Evolutionary conservation across 2,888 invertebrate species (phyloP).

Genomic region (Lymantria dispar): DNA sequence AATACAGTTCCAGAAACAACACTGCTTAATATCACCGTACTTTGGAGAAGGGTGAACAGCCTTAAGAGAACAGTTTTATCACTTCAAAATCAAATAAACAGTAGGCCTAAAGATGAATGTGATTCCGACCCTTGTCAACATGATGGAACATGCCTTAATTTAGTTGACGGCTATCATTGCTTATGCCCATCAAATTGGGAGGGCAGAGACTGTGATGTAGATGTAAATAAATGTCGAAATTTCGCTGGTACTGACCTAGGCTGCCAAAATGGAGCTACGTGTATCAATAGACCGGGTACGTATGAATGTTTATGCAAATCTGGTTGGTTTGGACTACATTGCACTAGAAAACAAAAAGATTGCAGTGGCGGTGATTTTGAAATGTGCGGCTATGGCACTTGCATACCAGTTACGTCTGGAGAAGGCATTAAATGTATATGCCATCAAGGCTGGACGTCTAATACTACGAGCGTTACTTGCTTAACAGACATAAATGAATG

Average conservation of each 20-base stretch:
- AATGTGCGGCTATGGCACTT: slow-evolving; percentile 95
- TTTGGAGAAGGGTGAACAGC: slow-evolving; percentile 51
- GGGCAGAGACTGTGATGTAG: slow-evolving; percentile 85
- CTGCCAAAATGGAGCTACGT: slow-evolving; percentile 95
- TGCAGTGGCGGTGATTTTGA: slow-evolving; percentile 88
- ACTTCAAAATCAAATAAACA: slow-evolving; percentile 68
- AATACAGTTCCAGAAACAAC: slow-evolving; percentile 19
- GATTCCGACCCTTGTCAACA: slow-evolving; percentile 89
- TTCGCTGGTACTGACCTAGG: slow-evolving; percentile 93
- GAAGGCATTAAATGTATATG: slow-evolving; percentile 90
- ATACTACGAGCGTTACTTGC: slow-evolving; percentile 87
- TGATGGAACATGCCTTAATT: slow-evolving; percentile 90
- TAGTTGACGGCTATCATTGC: slow-evolving; percentile 87
- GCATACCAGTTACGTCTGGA: slow-evolving; percentile 84
- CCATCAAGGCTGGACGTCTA: slow-evolving; percentile 93
- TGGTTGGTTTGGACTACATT: slow-evolving; percentile 93
- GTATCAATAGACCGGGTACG: slow-evolving; percentile 89
- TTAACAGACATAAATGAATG: slow-evolving; percentile 95
- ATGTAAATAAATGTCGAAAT: slow-evolving; percentile 93
- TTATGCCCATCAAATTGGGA: slow-evolving; percentile 90
- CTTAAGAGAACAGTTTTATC: slow-evolving; percentile 60
- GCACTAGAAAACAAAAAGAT: slow-evolving; percentile 87
- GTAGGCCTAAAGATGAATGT: slow-evolving; percentile 84
- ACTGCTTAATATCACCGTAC: slow-evolving; percentile 44
- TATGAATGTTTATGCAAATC: slow-evolving; percentile 91